Evolutionary conservation across 2,888 invertebrate genomes (phyloP).

Genomic region (Eristalis pertinax): DNA sequence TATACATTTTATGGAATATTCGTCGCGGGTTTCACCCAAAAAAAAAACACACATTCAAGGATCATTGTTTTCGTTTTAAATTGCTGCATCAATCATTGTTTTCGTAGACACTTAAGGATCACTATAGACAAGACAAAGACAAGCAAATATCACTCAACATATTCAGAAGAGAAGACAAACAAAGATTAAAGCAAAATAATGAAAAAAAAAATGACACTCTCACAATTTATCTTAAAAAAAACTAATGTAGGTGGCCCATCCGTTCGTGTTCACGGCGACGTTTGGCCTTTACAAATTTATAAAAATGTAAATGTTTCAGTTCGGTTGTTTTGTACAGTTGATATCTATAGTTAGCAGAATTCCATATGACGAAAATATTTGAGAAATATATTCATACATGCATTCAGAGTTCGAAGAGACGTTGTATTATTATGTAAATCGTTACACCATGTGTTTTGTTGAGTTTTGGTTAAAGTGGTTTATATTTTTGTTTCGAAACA

Average conservation of each 20-base stretch:
- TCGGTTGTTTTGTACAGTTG: slow-evolving; percentile 54
- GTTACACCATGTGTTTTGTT: slow-evolving; percentile 42
- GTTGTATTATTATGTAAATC: slow-evolving; percentile 18
- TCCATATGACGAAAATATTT: slow-evolving; percentile 18
- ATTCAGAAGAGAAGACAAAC: slow-evolving; percentile 18
- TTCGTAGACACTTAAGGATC: slow-evolving; percentile 50
- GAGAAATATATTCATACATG: background rate
- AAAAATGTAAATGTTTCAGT: background rate
- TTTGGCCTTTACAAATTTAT: background rate
- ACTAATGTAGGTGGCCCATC: slow-evolving; percentile 6
- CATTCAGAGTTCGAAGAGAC: background rate
- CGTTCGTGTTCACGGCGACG: background rate
- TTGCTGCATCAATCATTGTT: slow-evolving; percentile 43
- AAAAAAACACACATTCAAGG: background rate
- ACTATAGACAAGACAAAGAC: slow-evolving; percentile 31
- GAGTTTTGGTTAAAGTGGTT: slow-evolving; percentile 29
- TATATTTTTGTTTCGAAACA: slow-evolving; percentile 42
- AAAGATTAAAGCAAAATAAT: background rate
- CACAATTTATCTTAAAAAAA: background rate
- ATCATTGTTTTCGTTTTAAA: slow-evolving; percentile 12
- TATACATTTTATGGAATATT: slow-evolving; percentile 37
- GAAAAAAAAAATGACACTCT: background rate
- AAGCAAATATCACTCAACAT: slow-evolving; percentile 55
- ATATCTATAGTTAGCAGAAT: slow-evolving; percentile 60
- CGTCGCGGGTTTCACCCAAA: slow-evolving; percentile 50